A percentile compares a stretch with the other conserved stretches of the same genome.
phyloP scores from a whole-genome alignment of 2,888 invertebrate species.

The Lithophane semibrunnea region DNA sequence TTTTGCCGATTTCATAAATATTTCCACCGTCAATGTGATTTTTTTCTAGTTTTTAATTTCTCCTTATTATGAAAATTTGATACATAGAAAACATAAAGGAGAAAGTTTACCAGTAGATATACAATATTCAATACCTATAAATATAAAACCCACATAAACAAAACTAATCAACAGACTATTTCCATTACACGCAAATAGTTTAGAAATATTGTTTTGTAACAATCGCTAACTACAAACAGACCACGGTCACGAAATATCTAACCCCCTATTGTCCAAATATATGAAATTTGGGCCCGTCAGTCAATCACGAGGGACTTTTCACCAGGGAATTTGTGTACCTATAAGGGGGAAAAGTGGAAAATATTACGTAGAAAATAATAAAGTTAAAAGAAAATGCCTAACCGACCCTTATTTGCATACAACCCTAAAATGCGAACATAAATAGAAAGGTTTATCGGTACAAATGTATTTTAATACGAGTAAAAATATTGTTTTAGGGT shows the following conservation, averaged over 20 bases:
- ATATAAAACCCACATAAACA: slow-evolving; percentile 20
- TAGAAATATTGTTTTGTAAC: slow-evolving; percentile 46
- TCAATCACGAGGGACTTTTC: slow-evolving; percentile 73
- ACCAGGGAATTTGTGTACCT: slow-evolving; percentile 72
- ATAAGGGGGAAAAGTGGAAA: slow-evolving; percentile 60
- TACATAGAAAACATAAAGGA: background rate
- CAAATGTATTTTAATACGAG: slow-evolving; percentile 64
- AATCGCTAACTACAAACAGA: slow-evolving; percentile 36
- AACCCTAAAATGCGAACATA: slow-evolving; percentile 67
- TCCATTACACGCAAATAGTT: slow-evolving; percentile 46
- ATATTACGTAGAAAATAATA: slow-evolving; percentile 68
- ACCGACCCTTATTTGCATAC: slow-evolving; percentile 66
- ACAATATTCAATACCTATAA: background rate
- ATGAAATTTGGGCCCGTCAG: slow-evolving; percentile 68
- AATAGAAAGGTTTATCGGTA: slow-evolving; percentile 64
- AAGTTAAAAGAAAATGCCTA: slow-evolving; percentile 69
- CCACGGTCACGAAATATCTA: slow-evolving; percentile 48
- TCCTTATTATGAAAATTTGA: background rate
- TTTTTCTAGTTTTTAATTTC: background rate
- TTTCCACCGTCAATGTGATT: background rate
- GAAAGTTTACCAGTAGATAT: background rate
- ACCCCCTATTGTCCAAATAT: slow-evolving; percentile 61
- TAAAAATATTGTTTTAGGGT: slow-evolving; percentile 63
- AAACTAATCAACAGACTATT: slow-evolving; percentile 37
- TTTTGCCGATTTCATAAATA: background rate